These are phyloP conservation scores for Hippoglossus stenolepis DNA, from an alignment of 2,113 vertebrate species.

Conservation along the genomic window DNA sequence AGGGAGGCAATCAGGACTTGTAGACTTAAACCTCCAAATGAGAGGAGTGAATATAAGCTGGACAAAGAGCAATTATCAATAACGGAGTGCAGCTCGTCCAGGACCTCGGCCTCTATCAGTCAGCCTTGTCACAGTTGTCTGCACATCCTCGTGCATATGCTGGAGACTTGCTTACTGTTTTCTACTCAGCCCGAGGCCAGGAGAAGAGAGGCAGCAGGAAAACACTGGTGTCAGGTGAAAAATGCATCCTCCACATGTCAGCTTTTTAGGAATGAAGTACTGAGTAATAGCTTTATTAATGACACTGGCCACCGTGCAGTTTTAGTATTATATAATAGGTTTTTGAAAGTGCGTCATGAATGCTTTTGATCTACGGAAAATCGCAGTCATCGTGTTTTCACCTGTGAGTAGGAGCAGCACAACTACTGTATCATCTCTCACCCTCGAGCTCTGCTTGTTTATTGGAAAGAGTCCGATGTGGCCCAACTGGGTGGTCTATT, in stretches of 20 bases:
- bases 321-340: slow-evolving; percentile 42
- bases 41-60: slow-evolving; percentile 51
- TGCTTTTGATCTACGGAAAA: slow-evolving; percentile 33
- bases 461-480: slow-evolving; percentile 8
- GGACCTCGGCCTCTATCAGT: slow-evolving; percentile 50
- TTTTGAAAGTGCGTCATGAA: slow-evolving; percentile 43
- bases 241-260: slow-evolving; percentile 39
- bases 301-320: slow-evolving; percentile 29
- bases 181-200: slow-evolving; percentile 27
- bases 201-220: slow-evolving; percentile 47
- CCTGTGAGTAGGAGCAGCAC: slow-evolving; percentile 5
- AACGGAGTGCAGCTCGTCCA: slow-evolving; percentile 47
- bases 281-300: slow-evolving; percentile 49
- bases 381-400: slow-evolving; percentile 22
- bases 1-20: slow-evolving; percentile 57
- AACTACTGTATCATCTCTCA: not conserved
- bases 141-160: slow-evolving; percentile 36
- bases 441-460: slow-evolving; percentile 14
- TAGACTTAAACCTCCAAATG: slow-evolving; percentile 64
- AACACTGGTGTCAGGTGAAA: slow-evolving; percentile 53
- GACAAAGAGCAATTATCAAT: slow-evolving; percentile 69
- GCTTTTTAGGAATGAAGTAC: slow-evolving; percentile 35
- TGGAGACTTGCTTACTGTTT: slow-evolving; percentile 23
- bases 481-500: slow-evolving; percentile 34
- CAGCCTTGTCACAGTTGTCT: slow-evolving; percentile 41